Evolutionary conservation across 2,113 vertebrate genomes (phyloP), one percentile per base, ranked within the genome.

Genomic region (Actinemys pallida): DNA sequence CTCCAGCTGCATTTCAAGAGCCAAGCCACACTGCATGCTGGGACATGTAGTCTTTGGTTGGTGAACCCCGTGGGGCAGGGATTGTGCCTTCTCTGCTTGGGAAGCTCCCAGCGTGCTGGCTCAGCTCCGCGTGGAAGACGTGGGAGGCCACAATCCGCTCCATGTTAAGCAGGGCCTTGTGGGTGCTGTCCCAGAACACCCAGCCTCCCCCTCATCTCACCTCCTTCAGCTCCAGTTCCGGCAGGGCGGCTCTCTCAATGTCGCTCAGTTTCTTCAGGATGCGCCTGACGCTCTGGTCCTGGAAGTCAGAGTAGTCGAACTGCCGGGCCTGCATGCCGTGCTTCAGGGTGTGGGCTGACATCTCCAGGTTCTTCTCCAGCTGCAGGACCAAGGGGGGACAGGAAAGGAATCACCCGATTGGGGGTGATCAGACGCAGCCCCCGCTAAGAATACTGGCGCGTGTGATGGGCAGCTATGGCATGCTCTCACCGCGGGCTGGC

Each of bases 241-340:
- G 54, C 29, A 99, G 97, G 0, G 98, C 99, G 1, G 99, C 99
- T 56, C 98, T 98, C 59, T 99, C 99, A 9, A 99, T 98, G 96
- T 99, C 98, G 52, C 99, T 99, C 96, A 99, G 98, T 96, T 99
- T 99, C 91, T 98, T 98, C 25, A 99, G 96, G 94, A 99, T 99
- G 69, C 99, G 98, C 62, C 96, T 99, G 91, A 98, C 97, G 0
- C 95, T 98, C 27, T 76, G 1, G 2, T 99, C 99, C 97, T 99
- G 99, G 97, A 99, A 99, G 88, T 99, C 98, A 0, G 98, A 98
- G 92, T 98, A 96, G 79, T 99, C 99, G 2, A 98, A 99, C 83
- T 97, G 94, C 49, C 98, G 98, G 80, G 99, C 99, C 93, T 65
- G 94, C 82, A 84, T 75, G 65, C 99, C 99, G 0, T 99, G 99